phyloP scores from a whole-genome alignment of 2,113 vertebrate species.

The Cairina moschata region DNA sequence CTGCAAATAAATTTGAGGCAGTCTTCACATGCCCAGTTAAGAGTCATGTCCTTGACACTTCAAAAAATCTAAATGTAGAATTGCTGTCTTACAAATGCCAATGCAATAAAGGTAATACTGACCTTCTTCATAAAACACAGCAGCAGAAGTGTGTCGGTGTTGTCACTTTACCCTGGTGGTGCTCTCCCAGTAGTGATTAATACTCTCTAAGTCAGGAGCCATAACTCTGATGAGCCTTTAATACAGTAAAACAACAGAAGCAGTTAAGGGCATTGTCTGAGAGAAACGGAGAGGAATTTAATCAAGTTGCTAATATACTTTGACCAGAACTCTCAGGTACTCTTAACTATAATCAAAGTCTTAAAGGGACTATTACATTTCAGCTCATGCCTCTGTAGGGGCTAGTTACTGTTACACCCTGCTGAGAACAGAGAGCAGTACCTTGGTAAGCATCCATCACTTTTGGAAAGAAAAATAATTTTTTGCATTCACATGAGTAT shows the following conservation, averaged over 20 bases:
- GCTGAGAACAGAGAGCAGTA: neutral
- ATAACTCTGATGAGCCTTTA: constrained; percentile 53
- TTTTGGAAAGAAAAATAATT: neutral
- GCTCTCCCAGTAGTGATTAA: constrained; percentile 20
- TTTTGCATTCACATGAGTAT: neutral
- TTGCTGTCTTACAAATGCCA: neutral
- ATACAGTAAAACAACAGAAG: constrained; percentile 21
- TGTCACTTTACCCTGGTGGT: fast-evolving
- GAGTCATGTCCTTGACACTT: neutral
- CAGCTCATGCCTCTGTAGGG: constrained; percentile 22
- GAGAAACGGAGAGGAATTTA: neutral
- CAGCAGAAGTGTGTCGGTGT: fast-evolving
- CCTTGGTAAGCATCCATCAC: neutral
- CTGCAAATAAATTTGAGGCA: neutral
- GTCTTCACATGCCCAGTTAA: fast-evolving
- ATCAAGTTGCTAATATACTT: constrained; percentile 46
- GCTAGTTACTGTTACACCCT: neutral
- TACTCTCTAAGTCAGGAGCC: neutral
- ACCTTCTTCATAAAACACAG: neutral
- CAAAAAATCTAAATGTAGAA: neutral
- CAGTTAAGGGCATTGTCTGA: constrained; percentile 40
- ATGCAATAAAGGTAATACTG: neutral
- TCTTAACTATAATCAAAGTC: neutral
- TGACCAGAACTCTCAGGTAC: constrained; percentile 24
- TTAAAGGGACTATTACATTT: constrained; percentile 17